Percentiles rank a stretch among this genome's conserved stretches.
Conservation (phyloP, 2,113 vertebrate genomes). For the Ophiodon elongatus region DNA sequence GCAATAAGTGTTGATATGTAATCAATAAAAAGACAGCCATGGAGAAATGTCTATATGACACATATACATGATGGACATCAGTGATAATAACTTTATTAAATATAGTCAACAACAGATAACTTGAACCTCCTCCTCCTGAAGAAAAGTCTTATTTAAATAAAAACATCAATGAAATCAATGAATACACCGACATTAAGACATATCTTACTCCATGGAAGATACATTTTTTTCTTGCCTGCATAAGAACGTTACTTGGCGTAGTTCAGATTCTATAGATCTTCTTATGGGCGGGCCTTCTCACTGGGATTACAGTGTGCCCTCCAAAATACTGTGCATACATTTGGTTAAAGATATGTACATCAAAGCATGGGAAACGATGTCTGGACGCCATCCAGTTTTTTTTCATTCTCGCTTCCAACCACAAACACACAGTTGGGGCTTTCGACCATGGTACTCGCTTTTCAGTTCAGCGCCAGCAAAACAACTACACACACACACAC, state of each 20-base stretch:
- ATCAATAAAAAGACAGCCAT: constrained; percentile 4
- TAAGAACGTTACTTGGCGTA: not conserved
- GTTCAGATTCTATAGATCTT: constrained; percentile 23
- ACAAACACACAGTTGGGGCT: constrained; percentile 54
- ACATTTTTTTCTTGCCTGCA: not conserved
- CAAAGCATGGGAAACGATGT: constrained; percentile 64
- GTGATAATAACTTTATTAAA: constrained; percentile 7
- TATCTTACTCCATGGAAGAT: not conserved
- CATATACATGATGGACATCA: not conserved
- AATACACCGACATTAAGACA: not conserved
- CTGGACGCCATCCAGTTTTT: constrained; percentile 56
- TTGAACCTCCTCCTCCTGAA: not conserved
- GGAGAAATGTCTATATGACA: constrained; percentile 5
- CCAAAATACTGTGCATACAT: constrained; percentile 31
- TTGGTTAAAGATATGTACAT: constrained; percentile 48
- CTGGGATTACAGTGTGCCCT: not conserved
- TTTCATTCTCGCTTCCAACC: constrained; percentile 44
- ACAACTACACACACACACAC: constrained; percentile 21
- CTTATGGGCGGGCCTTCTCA: not conserved
- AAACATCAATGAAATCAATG: not conserved
- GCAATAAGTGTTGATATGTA: constrained; percentile 6
- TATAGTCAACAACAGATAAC: not conserved
- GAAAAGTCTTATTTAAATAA: not conserved
- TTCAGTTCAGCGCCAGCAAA: constrained; percentile 54
- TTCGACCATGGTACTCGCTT: constrained; percentile 27